Percentiles rank a stretch among this genome's conserved stretches.
Conservation (phyloP, 2,797 vertebrate species). For the Cirrhinus molitorella region DNA sequence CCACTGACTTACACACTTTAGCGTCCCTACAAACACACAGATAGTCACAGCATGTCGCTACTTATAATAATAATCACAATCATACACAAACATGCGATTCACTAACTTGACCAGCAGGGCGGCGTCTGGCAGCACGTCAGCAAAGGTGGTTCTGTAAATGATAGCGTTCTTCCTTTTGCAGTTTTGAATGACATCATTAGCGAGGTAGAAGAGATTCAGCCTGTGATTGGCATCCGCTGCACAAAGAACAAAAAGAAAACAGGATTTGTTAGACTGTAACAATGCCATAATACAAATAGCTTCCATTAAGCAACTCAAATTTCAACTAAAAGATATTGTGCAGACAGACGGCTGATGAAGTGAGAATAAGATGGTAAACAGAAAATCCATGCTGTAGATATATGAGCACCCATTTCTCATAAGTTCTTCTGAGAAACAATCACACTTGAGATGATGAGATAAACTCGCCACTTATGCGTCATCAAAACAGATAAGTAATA, state of each 20-base stretch:
- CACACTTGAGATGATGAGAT: neutral
- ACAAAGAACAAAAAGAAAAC: constrained; percentile 31
- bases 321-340: too few species aligned
- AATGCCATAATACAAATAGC: constrained; percentile 21
- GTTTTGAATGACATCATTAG: constrained; percentile 99
- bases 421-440: neutral
- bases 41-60: neutral
- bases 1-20: constrained; percentile 92
- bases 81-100: neutral
- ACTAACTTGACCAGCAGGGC: constrained; percentile 92
- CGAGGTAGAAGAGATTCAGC: constrained; percentile 96
- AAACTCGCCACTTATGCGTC: neutral
- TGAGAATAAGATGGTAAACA: too few species aligned
- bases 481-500: neutral
- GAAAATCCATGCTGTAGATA: neutral
- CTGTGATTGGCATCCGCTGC: constrained; percentile 91
- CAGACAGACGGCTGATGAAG: too few species aligned
- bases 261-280: neutral
- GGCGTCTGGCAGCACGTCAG: constrained; percentile 92
- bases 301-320: too few species aligned
- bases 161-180: constrained; percentile 97
- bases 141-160: constrained; percentile 89
- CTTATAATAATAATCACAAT: neutral
- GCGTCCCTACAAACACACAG: constrained; percentile 81
- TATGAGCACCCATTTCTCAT: neutral